phyloP scores from a whole-genome alignment of 1,140 invertebrate genomes.

The Bursaphelenchus mucronatus region DNA sequence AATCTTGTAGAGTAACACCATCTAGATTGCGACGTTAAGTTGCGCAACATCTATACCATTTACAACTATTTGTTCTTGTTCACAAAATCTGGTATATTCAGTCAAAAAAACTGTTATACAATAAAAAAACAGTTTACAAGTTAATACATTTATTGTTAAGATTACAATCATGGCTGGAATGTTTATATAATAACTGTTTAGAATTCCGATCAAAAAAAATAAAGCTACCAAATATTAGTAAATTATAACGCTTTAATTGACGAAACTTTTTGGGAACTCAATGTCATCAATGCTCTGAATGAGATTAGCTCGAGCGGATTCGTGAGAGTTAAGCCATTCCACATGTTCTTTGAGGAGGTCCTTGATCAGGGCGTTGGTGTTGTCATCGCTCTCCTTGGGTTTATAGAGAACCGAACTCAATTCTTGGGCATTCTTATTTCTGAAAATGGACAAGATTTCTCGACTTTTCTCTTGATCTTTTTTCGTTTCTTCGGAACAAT shows the following conservation, averaged over 20 bases:
- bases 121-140: no score
- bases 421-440: constrained; percentile 37
- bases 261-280: constrained; percentile 14
- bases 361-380: neutral
- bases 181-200: no score
- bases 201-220: no score
- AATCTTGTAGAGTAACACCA: no score
- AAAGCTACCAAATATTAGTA: no score
- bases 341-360: constrained; percentile 13
- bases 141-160: no score
- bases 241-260: neutral
- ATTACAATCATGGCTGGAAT: no score
- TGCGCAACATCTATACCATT: no score
- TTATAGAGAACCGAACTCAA: constrained; percentile 25
- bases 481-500: constrained; percentile 35
- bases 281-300: constrained; percentile 10
- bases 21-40: no score
- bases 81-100: no score
- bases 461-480: constrained; percentile 44
- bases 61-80: no score
- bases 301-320: constrained; percentile 2
- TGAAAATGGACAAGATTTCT: constrained; percentile 32
- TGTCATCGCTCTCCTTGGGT: constrained; percentile 9
- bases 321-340: constrained; percentile 13
- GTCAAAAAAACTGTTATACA: no score